Conservation (phyloP, 2,888 invertebrate genomes). For the Malacosoma neustria region DNA sequence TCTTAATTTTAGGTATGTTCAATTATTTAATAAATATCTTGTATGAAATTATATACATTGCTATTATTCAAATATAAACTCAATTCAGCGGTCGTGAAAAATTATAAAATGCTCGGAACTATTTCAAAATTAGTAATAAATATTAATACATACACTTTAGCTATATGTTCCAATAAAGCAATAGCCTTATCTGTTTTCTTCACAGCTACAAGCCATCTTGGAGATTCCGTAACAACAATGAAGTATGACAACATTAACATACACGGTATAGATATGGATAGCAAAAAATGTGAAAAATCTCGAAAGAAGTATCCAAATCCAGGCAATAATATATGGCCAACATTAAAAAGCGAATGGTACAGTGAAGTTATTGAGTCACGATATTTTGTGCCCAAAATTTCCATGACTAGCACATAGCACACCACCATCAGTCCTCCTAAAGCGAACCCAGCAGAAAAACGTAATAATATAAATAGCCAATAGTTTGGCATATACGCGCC, state of each 20-base stretch:
- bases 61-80: no score
- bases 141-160: constrained; percentile 48
- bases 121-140: constrained; percentile 2
- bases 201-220: constrained; percentile 83
- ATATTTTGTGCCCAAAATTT: constrained; percentile 72
- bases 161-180: constrained; percentile 77
- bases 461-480: constrained; percentile 76
- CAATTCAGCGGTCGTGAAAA: no score
- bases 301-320: constrained; percentile 77
- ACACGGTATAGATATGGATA: constrained; percentile 74
- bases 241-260: constrained; percentile 76
- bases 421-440: constrained; percentile 85
- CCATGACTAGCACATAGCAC: constrained; percentile 75
- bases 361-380: constrained; percentile 72
- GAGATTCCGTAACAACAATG: constrained; percentile 84
- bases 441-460: constrained; percentile 82
- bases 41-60: no score
- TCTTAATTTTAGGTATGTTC: no score
- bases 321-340: constrained; percentile 78
- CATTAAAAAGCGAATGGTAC: constrained; percentile 79
- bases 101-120: no score
- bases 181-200: constrained; percentile 77
- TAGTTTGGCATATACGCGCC: constrained; percentile 79
- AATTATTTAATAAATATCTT: no score
- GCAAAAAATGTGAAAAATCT: constrained; percentile 78